Evolutionary conservation across 1,140 invertebrate species (phyloP).

Genomic region (Ips typographus): DNA sequence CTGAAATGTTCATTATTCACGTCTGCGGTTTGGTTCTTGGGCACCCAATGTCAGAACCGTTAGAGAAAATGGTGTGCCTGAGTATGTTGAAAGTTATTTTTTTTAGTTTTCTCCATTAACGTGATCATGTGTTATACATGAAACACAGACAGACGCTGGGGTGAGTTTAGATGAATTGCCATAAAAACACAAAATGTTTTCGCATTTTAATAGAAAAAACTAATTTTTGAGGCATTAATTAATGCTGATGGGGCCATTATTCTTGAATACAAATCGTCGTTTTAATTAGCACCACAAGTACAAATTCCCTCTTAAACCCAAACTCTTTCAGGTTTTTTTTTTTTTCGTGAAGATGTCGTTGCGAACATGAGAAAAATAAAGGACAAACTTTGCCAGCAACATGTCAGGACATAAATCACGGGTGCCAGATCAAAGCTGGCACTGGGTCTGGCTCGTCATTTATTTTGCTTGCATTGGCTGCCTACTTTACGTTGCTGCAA

Average conservation of each 20-base stretch:
- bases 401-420: conserved; percentile 44
- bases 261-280: neutral
- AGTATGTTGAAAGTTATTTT: too few species aligned
- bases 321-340: too few species aligned
- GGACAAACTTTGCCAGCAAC: conserved; percentile 3
- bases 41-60: too few species aligned
- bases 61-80: too few species aligned
- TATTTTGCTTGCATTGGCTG: conserved; percentile 37
- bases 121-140: neutral
- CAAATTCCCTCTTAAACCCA: too few species aligned
- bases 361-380: too few species aligned
- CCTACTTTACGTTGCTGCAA: conserved; percentile 32
- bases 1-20: too few species aligned
- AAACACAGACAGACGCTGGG: neutral
- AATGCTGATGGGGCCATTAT: neutral
- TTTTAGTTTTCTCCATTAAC: neutral
- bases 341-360: too few species aligned
- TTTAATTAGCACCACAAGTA: neutral
- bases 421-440: conserved; percentile 46
- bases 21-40: too few species aligned
- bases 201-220: conserved; percentile 1
- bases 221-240: neutral
- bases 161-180: neutral
- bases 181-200: too few species aligned
- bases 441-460: conserved; percentile 33